A percentile compares a stretch with the other conserved stretches of the same genome.
Evolutionary conservation across 2,888 invertebrate genomes (phyloP).

Genomic region (Sesia bembeciformis): DNA sequence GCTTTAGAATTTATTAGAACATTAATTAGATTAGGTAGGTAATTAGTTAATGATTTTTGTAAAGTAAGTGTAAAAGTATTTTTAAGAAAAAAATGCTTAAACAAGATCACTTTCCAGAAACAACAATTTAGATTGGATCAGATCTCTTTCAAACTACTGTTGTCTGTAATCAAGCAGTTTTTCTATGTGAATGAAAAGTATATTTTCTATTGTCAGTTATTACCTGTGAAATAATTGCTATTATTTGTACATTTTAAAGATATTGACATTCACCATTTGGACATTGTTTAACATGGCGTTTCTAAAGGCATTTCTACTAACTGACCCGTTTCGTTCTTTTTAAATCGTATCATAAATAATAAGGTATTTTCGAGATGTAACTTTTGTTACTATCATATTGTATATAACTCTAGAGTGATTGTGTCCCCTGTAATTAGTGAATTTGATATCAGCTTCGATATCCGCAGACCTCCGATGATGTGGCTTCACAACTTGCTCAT

Average conservation of each 20-base stretch:
- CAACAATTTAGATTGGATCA: neutral
- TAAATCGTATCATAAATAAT: constrained; percentile 1
- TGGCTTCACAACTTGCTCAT: constrained; percentile 58
- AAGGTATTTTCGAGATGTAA: constrained; percentile 47
- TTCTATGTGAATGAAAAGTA: neutral
- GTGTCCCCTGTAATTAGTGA: constrained; percentile 55
- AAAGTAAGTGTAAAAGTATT: neutral
- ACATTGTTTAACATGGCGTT: constrained; percentile 37
- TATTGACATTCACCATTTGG: constrained; percentile 41
- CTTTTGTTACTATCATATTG: constrained; percentile 37
- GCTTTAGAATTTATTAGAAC: constrained; percentile 5
- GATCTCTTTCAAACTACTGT: neutral
- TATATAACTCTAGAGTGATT: constrained; percentile 65
- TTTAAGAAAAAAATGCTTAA: neutral
- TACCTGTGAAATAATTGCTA: neutral
- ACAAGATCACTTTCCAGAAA: neutral
- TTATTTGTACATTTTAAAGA: neutral
- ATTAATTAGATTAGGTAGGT: constrained; percentile 1
- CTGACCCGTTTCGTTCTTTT: neutral
- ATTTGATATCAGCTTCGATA: constrained; percentile 54
- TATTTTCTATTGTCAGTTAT: neutral
- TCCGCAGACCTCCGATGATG: constrained; percentile 54
- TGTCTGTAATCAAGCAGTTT: neutral
- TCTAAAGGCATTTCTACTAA: neutral
- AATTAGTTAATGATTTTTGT: neutral